These are phyloP conservation scores for Eurypyga helias DNA, from an alignment of 2,113 vertebrate genomes.

Conservation along the genomic window DNA sequence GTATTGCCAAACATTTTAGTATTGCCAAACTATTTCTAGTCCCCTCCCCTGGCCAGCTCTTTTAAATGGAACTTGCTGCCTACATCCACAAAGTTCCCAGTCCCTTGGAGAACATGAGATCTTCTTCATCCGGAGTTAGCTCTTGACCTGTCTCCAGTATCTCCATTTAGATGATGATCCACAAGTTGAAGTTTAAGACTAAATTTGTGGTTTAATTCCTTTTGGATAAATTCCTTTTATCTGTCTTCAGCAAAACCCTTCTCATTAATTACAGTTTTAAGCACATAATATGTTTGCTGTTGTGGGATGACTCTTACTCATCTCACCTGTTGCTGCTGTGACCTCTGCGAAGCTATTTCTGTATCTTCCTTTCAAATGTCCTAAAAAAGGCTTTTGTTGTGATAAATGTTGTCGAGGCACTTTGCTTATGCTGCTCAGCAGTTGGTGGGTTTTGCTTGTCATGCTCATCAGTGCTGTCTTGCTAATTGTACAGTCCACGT, in stretches of 20 bases:
- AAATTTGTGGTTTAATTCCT: background rate
- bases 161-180: background rate
- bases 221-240: background rate
- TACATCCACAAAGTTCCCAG: background rate
- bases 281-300: background rate
- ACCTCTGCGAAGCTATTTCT: background rate
- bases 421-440: background rate
- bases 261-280: background rate
- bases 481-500: background rate
- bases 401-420: background rate
- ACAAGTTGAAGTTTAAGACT: background rate
- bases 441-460: background rate
- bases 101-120: background rate
- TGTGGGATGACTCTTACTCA: background rate
- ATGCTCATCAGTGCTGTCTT: background rate
- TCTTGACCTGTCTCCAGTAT: background rate
- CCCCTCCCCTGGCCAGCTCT: background rate
- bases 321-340: background rate
- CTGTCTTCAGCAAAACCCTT: background rate
- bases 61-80: background rate
- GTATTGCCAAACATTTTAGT: background rate
- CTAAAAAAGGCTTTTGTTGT: background rate
- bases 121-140: background rate
- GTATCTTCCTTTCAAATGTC: background rate
- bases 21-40: no score